Evolutionary conservation across 2,888 invertebrate species (phyloP), one percentile per base, ranked within the genome.

Genomic region (Tetragnatha montana): DNA sequence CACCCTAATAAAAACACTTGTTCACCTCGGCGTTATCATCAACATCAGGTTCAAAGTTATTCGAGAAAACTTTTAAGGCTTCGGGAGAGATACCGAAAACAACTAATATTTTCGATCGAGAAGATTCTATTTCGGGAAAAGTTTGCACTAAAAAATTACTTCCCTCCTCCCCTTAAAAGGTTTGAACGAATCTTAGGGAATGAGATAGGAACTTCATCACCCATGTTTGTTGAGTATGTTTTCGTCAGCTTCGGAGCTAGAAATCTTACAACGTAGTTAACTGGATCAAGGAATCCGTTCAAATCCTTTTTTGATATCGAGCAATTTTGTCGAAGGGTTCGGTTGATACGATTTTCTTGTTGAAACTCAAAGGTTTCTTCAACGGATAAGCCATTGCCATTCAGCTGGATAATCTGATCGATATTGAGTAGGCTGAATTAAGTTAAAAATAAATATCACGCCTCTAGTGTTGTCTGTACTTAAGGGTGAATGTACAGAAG

Each of bases 201-300:
- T 35, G 35, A 35, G 35, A 60, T 17, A 60, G 60, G 12, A 17
- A 60, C 10, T 60, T 60, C 21, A 19, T 73, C n/a, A 19, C n/a
- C 12, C 8, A n/a, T 6, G 19, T 22, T 73, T 73, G 12, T n/a
- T 17, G 21, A 73, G 22, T 22, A 17, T 73, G 22, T 73, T 73
- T 22, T 73, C 22, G 12, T 73, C 21, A 60, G 17, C 35, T 60
- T 60, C 60, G 60, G 35, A 60, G 19, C 22, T 51, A 8, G 85
- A 85, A 85, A 70, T 78, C 85, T 70, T 78, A 85, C 78, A 85
- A 85, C 22, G 70, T 21, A 14, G 68, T 47, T 85, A 85, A 85
- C 12, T 19, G 85, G 85, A 85, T 78, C 50, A 51, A 85, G 49
- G 78, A 78, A 85, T 70, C 75, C 83, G 68, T 76, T 76, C 75